phyloP scores from a whole-genome alignment of 2,888 invertebrate species.

The Subacronicta megacephala region DNA sequence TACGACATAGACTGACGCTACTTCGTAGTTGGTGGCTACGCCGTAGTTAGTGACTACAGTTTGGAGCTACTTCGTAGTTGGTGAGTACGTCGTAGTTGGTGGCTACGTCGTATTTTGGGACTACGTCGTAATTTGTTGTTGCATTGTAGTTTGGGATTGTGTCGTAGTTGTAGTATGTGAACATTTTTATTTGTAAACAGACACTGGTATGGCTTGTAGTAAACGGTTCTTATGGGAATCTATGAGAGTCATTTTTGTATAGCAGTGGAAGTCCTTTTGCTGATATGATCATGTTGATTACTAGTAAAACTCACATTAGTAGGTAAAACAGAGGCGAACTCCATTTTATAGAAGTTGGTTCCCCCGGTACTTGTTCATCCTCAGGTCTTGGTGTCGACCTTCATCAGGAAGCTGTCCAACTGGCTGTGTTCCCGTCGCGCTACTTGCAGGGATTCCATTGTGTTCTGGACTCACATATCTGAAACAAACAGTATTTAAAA shows the following conservation, averaged over 20 bases:
- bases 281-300: no score
- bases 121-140: no score
- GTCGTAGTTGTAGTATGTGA: no score
- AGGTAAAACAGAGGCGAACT: conserved; percentile 79
- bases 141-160: no score
- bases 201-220: no score
- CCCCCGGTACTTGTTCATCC: conserved; percentile 62
- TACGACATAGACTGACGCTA: not conserved
- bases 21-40: not conserved
- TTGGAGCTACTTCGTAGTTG: not conserved
- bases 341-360: conserved; percentile 76
- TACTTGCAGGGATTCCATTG: conserved; percentile 76
- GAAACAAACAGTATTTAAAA: conserved; percentile 63
- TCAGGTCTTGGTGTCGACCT: conserved; percentile 84
- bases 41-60: not conserved
- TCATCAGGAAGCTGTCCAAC: conserved; percentile 75
- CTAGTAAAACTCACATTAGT: conserved; percentile 76
- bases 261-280: no score
- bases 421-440: conserved; percentile 67
- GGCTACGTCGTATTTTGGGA: no score
- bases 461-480: conserved; percentile 76
- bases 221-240: no score
- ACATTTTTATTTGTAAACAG: no score
- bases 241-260: no score
- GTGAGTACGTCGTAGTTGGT: no score